Evolutionary conservation across 2,888 invertebrate species (phyloP), one percentile per base, ranked within the genome.

Genomic region (Coleophora deauratella): DNA sequence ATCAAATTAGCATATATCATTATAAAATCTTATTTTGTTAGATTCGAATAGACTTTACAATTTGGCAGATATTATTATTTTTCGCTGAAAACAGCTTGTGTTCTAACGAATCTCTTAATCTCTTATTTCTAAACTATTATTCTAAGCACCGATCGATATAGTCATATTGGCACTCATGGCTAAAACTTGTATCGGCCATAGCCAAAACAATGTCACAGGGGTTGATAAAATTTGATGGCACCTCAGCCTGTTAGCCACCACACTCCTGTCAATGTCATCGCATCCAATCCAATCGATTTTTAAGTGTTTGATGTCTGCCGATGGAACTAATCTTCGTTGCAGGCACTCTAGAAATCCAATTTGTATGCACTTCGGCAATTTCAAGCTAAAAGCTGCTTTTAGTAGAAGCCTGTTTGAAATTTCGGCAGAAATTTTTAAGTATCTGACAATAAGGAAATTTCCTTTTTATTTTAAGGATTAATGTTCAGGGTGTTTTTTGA

Each of bases 211-310:
- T 77, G 74, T 77, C 77, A 73, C 76, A 72, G 57, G 62, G 57
- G 60, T 64, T 72, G 71, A 78, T 78, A 79, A 80, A 81, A 78
- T 78, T 81, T 77, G 72, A 80, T 75, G 66, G 63, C 55, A 55
- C 54, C 55, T 54, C 57, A 49, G 52, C 55, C 49, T 46, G 45
- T 43, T 39, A 41, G 32, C 46, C 47, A 9, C 44, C 47, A 56
- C 55, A 67, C 62, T 75, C 72, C 53, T 59, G 69, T 76, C 71
- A 69, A 59, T 67, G 78, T 72, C 71, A 58, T 40, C 40, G 50
- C 39, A 42, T 58, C 57, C 52, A 58, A 66, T 62, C 57, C 52
- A 58, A 66, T 62, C 59, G 52, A 61, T 51, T 66, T 67, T 59
- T 50, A 59, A 61, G 50, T 53, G 54, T 55, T 59, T 55, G 50